Base-by-base conservation (phyloP, 2,113 vertebrate species). In the Amphiprion ocellaris region DNA sequence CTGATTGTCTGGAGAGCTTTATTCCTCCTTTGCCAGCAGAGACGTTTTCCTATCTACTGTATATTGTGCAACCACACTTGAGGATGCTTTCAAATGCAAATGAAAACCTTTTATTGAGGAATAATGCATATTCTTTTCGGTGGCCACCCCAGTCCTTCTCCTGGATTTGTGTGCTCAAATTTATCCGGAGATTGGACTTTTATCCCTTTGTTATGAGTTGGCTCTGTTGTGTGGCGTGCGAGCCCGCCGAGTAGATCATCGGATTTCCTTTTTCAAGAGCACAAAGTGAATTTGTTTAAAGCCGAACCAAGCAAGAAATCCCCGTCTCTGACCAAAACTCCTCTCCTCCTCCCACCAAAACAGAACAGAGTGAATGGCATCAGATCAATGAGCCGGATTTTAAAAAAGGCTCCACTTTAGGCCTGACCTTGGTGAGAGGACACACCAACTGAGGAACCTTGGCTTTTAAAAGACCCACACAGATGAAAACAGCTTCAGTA, bases 261-360 rank as follows among this genome's bases (percentile, higher is more conserved):
- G 17, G 72, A 66, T 88, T 81, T 85, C 56, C 74, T 86, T 84
- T 84, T 86, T 81, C 68, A 74, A 83, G 30, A 66, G 71, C 49
- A 66, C 73, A 87, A 85, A 87, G 75, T 87, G 73, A 77, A 87
- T 84, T 74, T 56, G 75, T 74, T 84, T 84, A 54, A 87, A 87
- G 79, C 30, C 24, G 72, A 90, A 85, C 63, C 70, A 74, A 83
- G 83, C 77, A 39, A 28, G 70, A 78, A 81, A 71, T 55, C 58
- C 41, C 16, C 10, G 1, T 72, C 54, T 81, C 59, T 46, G 58
- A 60, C 75, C 64, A 56, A 52, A 55, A 56, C 69, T 52, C 17
- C 59, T 16, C 64, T 56, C 67, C 50, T 41, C 56, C 77, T 79
- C 77, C 47, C 56, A 16, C 28, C 61, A 62, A 69, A 2, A 7